Conservation (phyloP, 2,113 vertebrate genomes). For the Neolamprologus toae region DNA sequence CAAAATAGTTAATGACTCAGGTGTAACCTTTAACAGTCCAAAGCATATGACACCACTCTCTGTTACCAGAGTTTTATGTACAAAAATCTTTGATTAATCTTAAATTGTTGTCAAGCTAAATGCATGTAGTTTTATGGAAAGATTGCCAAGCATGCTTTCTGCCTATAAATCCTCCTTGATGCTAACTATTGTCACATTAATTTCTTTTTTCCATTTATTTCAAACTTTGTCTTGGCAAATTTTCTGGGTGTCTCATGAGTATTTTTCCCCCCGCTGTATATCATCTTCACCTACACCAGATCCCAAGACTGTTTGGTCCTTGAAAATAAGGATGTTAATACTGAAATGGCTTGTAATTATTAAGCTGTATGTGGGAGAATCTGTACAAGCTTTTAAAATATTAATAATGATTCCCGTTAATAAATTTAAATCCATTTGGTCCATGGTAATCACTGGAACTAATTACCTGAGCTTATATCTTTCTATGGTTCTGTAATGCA, state of each 20-base stretch:
- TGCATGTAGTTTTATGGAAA: background rate
- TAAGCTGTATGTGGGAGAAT: background rate
- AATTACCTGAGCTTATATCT: background rate
- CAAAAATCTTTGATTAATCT: background rate
- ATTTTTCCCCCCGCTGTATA: accelerated
- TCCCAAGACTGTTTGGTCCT: background rate
- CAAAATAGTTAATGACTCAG: background rate
- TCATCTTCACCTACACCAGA: background rate
- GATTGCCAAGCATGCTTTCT: background rate
- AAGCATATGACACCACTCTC: background rate
- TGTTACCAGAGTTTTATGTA: background rate
- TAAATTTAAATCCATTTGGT: background rate
- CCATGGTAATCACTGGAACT: background rate
- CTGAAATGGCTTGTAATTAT: background rate
- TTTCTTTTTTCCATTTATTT: background rate
- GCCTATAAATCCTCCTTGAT: background rate
- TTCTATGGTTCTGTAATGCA: background rate
- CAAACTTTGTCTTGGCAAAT: background rate
- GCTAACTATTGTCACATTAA: background rate
- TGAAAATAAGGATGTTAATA: background rate
- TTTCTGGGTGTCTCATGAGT: background rate
- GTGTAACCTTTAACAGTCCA: background rate
- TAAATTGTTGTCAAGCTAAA: background rate
- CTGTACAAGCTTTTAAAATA: background rate
- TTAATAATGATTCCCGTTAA: background rate